Evolutionary conservation across 1,140 invertebrate genomes (phyloP).

Genomic region (Drosophila nigrodunni): DNA sequence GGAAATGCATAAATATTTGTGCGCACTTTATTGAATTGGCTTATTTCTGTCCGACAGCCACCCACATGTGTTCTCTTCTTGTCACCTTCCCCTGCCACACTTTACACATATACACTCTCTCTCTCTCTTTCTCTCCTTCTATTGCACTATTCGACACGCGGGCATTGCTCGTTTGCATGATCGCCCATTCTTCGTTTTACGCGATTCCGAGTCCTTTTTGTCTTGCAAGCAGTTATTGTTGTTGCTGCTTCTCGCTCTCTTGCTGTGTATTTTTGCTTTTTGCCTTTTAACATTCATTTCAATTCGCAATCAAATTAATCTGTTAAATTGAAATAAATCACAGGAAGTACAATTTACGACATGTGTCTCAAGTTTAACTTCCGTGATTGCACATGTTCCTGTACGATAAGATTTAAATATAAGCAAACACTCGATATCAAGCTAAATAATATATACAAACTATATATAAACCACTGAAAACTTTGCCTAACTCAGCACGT

Average conservation of each 20-base stretch:
- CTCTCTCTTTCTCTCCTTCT: neutral
- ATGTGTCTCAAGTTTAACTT: conserved; percentile 50
- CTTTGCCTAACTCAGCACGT: conserved; percentile 24
- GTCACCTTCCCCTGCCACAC: neutral
- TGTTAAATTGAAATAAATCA: conserved; percentile 68
- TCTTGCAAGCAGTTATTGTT: neutral
- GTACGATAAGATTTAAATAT: conserved; percentile 44
- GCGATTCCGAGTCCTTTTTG: conserved; percentile 36
- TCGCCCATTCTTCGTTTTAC: neutral
- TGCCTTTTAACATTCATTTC: conserved; percentile 9
- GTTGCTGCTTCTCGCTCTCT: neutral
- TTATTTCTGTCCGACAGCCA: conserved; percentile 29
- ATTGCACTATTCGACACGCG: conserved; percentile 4
- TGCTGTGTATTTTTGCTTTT: neutral
- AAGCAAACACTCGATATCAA: conserved; percentile 9
- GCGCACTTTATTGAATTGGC: conserved; percentile 68
- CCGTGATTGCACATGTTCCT: conserved; percentile 53
- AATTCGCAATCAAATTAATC: conserved; percentile 51
- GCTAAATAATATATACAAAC: neutral
- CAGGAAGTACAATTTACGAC: conserved; percentile 64
- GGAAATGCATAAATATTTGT: conserved; percentile 65
- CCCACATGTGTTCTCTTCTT: conserved; percentile 18
- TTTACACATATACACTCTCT: neutral
- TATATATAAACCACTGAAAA: neutral
- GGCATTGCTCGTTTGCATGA: conserved; percentile 34